Percentiles rank a stretch among this genome's conserved stretches.
Evolutionary conservation across 2,113 vertebrate genomes (phyloP).

Genomic region (Felis catus): F.catus_Fca126_mat1.0 CM031416.1:64972001-64972500

Average conservation of each 20-base stretch:
- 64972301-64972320: neutral
- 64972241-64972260: neutral
- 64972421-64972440: slow-evolving; percentile 65
- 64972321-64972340: neutral
- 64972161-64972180: neutral
- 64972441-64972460: slow-evolving; percentile 73
- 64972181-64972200: neutral
- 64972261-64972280: neutral
- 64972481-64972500: slow-evolving; percentile 77
- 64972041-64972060: neutral
- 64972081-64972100: neutral
- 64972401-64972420: slow-evolving; percentile 21
- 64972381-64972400: slow-evolving; percentile 15
- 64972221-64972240: neutral
- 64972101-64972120: neutral
- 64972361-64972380: neutral
- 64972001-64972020: too few species aligned
- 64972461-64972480: slow-evolving; percentile 67
- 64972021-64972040: neutral
- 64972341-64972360: neutral
- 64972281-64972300: neutral
- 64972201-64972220: neutral
- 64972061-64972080: neutral
- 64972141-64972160: neutral
- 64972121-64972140: neutral